These are phyloP conservation scores for Byasa hedistus DNA, from an alignment of 2,888 invertebrate species.

Conservation along the genomic window DNA sequence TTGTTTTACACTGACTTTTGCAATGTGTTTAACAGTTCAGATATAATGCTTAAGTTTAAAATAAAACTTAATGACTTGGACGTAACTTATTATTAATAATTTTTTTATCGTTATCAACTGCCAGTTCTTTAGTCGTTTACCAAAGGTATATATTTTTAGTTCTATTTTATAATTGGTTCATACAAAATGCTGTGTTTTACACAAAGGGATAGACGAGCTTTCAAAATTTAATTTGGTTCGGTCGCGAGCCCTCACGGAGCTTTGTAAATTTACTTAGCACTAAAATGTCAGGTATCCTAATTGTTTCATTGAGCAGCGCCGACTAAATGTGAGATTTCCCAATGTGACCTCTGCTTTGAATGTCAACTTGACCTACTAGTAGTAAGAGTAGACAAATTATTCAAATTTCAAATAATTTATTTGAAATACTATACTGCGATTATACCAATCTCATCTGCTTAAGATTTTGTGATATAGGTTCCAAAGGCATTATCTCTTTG, in stretches of 20 bases:
- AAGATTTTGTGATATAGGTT: too few relatives aligned
- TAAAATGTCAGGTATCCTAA: slow-evolving; percentile 22
- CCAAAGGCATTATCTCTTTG: too few relatives aligned
- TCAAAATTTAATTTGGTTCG: slow-evolving; percentile 11
- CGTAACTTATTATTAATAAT: too few relatives aligned
- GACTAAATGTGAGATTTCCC: slow-evolving; percentile 7
- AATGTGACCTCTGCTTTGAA: neutral
- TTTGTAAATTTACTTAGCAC: slow-evolving; percentile 26
- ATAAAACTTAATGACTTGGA: too few relatives aligned
- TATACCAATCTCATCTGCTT: neutral
- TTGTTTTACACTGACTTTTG: too few relatives aligned
- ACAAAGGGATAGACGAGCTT: slow-evolving; percentile 12
- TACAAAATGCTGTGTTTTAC: neutral
- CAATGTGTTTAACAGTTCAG: too few relatives aligned
- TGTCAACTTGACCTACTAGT: neutral
- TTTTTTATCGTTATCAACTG: too few relatives aligned
- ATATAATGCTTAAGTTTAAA: too few relatives aligned
- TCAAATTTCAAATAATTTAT: neutral
- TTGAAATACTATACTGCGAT: neutral
- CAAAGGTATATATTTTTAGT: too few relatives aligned
- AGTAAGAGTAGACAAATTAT: neutral
- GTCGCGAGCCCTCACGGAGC: slow-evolving; percentile 8
- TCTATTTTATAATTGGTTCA: neutral
- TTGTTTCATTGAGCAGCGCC: slow-evolving; percentile 14
- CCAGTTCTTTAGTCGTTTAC: too few relatives aligned